Conservation (phyloP, 2,888 invertebrate genomes). For the Geophilus truncorum region DNA sequence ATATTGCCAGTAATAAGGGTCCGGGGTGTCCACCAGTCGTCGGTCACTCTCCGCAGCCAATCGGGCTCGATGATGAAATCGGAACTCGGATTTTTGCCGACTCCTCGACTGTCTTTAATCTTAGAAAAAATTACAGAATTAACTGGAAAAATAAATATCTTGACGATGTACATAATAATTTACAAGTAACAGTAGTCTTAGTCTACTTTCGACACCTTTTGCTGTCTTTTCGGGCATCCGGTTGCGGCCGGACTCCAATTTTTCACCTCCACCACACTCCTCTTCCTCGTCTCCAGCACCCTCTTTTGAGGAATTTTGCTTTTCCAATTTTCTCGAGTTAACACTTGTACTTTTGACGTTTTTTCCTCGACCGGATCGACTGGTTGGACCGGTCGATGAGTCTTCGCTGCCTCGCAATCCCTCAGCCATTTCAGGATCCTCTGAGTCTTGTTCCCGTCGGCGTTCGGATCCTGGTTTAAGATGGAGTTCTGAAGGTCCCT, state of each 20-base stretch:
- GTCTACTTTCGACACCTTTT: neutral
- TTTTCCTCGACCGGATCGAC: too few relatives aligned
- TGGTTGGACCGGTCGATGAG: neutral
- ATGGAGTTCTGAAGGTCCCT: neutral
- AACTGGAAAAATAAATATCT: neutral
- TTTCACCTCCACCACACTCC: neutral
- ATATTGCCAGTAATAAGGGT: too few relatives aligned
- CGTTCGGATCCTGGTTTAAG: neutral
- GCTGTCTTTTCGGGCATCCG: neutral
- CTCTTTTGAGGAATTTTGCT: too few relatives aligned
- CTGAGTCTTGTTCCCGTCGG: neutral
- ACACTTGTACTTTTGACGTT: too few relatives aligned
- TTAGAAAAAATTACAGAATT: neutral
- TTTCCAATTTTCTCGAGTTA: too few relatives aligned
- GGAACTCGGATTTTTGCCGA: neutral
- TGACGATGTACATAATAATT: neutral
- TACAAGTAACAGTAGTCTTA: neutral
- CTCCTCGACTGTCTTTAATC: neutral
- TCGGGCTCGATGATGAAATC: too few relatives aligned
- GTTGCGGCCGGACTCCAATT: neutral
- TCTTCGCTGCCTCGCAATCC: neutral
- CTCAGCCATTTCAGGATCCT: neutral
- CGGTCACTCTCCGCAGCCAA: too few relatives aligned
- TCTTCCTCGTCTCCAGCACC: too few relatives aligned
- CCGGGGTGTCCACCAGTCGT: too few relatives aligned